Conservation (phyloP, 2,797 vertebrate genomes). For the Mastacembelus armatus region DNA sequence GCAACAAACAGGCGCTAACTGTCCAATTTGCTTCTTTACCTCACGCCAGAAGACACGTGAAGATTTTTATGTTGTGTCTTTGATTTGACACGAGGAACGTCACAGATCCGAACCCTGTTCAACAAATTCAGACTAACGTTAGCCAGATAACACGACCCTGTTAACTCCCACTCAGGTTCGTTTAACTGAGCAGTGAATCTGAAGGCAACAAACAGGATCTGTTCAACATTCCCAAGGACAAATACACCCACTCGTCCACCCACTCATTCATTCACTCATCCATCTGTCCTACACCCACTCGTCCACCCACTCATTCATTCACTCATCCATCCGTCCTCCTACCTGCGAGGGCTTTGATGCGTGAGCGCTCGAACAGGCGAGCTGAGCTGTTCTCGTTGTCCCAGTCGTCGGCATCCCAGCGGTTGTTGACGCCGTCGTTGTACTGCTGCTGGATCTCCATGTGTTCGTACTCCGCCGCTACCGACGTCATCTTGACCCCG, state of each 20-base stretch:
- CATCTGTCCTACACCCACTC: background rate
- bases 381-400: constrained; percentile 99
- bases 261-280: too few relatives aligned
- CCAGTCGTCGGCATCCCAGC: constrained; percentile 97
- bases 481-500: constrained; percentile 90
- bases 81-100: background rate
- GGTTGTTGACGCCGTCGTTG: constrained; percentile 95
- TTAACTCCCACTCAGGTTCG: background rate
- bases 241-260: too few relatives aligned
- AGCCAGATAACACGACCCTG: background rate
- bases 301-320: background rate
- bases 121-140: background rate
- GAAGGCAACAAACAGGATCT: too few relatives aligned
- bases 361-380: constrained; percentile 93
- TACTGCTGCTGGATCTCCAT: constrained; percentile 98
- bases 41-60: background rate
- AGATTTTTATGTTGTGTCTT: background rate
- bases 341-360: constrained; percentile 98
- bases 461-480: constrained; percentile 93
- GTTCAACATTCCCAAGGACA: too few relatives aligned
- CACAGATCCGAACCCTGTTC: background rate
- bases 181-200: too few relatives aligned
- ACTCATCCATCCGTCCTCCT: constrained; percentile 47
- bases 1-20: background rate
- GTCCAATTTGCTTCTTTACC: background rate